Evolutionary conservation across 2,888 invertebrate species (phyloP), one percentile per base, ranked within the genome.

Genomic region (Nymphalis urticae): DNA sequence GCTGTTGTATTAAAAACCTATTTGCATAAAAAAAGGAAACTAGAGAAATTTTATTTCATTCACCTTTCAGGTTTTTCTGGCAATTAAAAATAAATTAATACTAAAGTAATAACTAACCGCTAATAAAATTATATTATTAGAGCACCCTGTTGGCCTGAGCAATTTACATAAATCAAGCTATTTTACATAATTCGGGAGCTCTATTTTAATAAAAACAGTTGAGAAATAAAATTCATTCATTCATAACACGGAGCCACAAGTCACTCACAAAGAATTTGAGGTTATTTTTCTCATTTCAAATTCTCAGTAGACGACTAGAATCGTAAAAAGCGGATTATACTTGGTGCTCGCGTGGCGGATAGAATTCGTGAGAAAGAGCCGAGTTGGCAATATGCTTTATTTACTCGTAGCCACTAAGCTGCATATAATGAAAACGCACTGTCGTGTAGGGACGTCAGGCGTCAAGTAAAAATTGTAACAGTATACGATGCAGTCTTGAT

Each of bases 381-480:
- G 85, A 84, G 84, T 85, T 83, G 86, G 91, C 89, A 92, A 92
- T 91, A 92, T 89, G 88, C 84, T 89, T 90, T 92, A 91, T 92
- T 92, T 92, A 89, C 90, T 85, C 83, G 78, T 81, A 83, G 83
- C 86, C 85, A 81, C 90, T 92, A 92, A 92, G 92, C 92, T 92
- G 92, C 92, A 92, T 91, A 92, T 92, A 92, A 92, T 92, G 92
- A 92, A 91, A 92, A 92, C 91, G 91, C 91, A 92, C 87, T 89
- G 90, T 88, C 90, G 88, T 86, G 83, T 84, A 82, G 86, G 83
- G 48, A 27, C 32, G 61, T 61, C 88, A 86, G 82, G 82, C 81
- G 83, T 81, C 82, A 80, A 86, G 85, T 84, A 86, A 87, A 88
- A 88, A 86, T 68, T 66, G 62, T 61, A 56, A 71, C 70, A 71